A percentile compares a stretch with the other conserved stretches of the same genome.
phyloP scores from a whole-genome alignment of 2,113 vertebrate species.

The Herpailurus yagouaroundi region DNA sequence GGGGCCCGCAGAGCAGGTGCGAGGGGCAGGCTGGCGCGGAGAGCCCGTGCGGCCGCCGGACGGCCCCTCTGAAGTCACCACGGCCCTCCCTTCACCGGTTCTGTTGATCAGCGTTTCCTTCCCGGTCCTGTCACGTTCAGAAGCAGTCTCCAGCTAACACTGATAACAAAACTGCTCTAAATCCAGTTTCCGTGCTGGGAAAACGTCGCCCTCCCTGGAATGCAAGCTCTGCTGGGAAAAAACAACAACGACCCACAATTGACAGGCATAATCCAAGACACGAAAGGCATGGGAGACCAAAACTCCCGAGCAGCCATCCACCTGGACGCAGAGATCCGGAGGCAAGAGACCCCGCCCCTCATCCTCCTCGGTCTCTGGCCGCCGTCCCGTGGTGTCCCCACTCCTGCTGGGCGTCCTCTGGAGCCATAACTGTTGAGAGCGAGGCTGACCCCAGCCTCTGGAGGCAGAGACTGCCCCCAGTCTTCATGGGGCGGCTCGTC shows the following conservation, averaged over 20 bases:
- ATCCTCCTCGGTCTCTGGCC: rapidly evolving
- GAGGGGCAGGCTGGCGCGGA: rapidly evolving
- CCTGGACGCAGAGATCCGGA: rapidly evolving
- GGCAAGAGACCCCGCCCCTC: rapidly evolving
- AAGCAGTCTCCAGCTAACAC: background rate
- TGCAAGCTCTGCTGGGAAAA: background rate
- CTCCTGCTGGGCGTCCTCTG: rapidly evolving
- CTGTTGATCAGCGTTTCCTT: background rate
- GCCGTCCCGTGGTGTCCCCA: rapidly evolving
- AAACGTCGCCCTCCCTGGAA: too few species aligned
- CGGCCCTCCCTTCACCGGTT: rapidly evolving
- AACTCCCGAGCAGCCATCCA: rapidly evolving
- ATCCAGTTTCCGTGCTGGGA: background rate
- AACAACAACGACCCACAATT: background rate
- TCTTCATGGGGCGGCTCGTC: rapidly evolving
- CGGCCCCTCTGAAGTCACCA: rapidly evolving
- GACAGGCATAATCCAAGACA: background rate
- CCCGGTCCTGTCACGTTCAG: background rate
- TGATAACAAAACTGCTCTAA: background rate
- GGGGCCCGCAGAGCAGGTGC: background rate
- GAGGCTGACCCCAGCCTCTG: rapidly evolving
- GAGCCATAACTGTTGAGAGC: too few species aligned
- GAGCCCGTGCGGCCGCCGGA: rapidly evolving
- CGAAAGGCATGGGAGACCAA: rapidly evolving
- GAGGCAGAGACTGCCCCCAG: too few species aligned